Conservation (phyloP, 1,140 invertebrate species). For the Scaptomyza hsui region DNA sequence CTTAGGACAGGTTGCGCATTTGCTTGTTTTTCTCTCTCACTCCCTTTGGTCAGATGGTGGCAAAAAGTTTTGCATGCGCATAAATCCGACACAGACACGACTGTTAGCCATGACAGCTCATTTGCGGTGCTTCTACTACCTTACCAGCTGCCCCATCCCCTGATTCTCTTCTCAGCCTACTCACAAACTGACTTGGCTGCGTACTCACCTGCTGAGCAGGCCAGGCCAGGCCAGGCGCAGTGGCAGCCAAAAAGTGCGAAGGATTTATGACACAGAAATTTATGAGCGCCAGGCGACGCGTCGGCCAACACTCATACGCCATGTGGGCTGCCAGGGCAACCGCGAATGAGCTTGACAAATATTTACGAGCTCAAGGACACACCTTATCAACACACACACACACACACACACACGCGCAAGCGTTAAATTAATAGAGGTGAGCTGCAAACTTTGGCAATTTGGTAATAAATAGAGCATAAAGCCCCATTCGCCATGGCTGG, state of each 20-base stretch:
- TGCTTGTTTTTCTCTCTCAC: constrained; percentile 8
- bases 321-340: constrained; percentile 17
- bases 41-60: constrained; percentile 22
- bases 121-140: constrained; percentile 40
- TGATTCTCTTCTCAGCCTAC: background rate
- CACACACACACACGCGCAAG: constrained; percentile 18
- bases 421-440: constrained; percentile 35
- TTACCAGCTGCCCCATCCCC: background rate
- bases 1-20: constrained; percentile 6
- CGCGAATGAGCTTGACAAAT: constrained; percentile 56
- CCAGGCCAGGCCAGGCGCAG: no score
- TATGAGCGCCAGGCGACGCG: constrained; percentile 37
- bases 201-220: constrained; percentile 20
- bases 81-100: constrained; percentile 49
- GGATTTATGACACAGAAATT: constrained; percentile 54
- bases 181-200: background rate
- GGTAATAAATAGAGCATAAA: constrained; percentile 47
- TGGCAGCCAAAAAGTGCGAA: constrained; percentile 33
- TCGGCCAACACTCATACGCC: constrained; percentile 56
- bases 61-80: constrained; percentile 61
- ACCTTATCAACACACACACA: constrained; percentile 45
- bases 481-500: constrained; percentile 33
- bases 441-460: constrained; percentile 51
- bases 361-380: constrained; percentile 48
- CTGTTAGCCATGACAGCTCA: constrained; percentile 55